Evolutionary conservation across 2,888 invertebrate genomes (phyloP).

Genomic region (Drosophila longiperda): DNA sequence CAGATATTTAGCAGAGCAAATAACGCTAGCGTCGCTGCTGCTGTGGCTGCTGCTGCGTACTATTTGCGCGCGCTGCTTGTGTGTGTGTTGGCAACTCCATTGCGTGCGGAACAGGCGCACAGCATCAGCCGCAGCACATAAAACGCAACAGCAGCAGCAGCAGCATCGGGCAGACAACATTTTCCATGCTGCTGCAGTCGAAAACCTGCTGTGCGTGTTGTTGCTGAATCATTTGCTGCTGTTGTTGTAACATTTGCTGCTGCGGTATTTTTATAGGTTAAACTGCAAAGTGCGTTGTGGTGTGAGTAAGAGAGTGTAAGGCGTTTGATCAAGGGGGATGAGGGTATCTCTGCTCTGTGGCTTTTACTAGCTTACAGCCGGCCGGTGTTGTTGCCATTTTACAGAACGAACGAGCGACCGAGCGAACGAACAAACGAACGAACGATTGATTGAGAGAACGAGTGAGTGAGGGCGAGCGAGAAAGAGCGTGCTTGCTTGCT

Average conservation of each 20-base stretch:
- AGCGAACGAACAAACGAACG: constrained; percentile 11
- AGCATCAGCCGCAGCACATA: constrained; percentile 42
- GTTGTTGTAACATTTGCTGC: constrained; percentile 42
- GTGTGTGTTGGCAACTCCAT: constrained; percentile 77
- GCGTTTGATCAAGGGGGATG: constrained; percentile 7
- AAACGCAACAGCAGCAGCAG: constrained; percentile 24
- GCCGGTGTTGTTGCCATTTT: constrained; percentile 74
- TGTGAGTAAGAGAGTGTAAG: constrained; percentile 6
- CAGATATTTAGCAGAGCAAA: constrained; percentile 41
- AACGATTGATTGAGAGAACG: constrained; percentile 19
- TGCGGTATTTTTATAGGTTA: constrained; percentile 79
- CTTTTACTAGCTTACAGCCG: constrained; percentile 75
- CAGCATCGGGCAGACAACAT: constrained; percentile 21
- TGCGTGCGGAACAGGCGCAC: constrained; percentile 74
- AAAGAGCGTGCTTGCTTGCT: constrained; percentile 2
- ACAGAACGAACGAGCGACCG: constrained; percentile 15
- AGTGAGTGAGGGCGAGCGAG: not conserved
- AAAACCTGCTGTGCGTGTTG: constrained; percentile 42
- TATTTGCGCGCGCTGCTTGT: constrained; percentile 36
- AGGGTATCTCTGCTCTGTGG: constrained; percentile 22
- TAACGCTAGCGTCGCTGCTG: constrained; percentile 17
- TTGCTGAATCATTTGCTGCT: constrained; percentile 37
- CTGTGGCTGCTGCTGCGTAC: constrained; percentile 7
- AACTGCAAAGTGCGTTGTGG: constrained; percentile 71
- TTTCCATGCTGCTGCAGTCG: constrained; percentile 46